Percentiles rank a stretch among this genome's conserved stretches.
These are phyloP conservation scores for Oenanthe melanoleuca DNA, from an alignment of 2,113 vertebrate genomes.

Conservation along the genomic window DNA sequence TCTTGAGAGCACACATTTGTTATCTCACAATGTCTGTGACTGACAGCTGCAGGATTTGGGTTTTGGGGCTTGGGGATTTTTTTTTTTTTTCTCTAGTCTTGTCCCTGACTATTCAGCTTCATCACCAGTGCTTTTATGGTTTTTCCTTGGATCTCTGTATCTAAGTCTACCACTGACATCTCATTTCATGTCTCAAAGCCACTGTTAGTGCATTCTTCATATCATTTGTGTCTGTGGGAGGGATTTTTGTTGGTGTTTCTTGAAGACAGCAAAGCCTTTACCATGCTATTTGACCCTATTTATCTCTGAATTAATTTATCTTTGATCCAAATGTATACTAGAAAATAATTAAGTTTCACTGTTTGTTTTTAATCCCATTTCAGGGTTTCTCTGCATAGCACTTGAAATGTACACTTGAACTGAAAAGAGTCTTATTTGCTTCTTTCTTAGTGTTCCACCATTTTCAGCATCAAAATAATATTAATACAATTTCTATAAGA, in stretches of 20 bases:
- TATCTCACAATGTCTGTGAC: background rate
- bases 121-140: background rate
- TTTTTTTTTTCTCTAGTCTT: background rate
- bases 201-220: background rate
- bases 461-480: background rate
- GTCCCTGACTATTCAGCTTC: background rate
- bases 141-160: background rate
- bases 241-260: background rate
- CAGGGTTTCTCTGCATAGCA: background rate
- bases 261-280: background rate
- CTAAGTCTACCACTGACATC: background rate
- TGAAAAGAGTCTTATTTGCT: background rate
- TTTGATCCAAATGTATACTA: background rate
- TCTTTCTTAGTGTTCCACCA: background rate
- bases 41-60: background rate
- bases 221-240: background rate
- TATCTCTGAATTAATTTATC: background rate
- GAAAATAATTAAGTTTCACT: slow-evolving; percentile 12
- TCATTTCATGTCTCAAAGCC: background rate
- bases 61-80: background rate
- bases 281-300: background rate
- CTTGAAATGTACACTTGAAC: background rate
- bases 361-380: slow-evolving; percentile 8
- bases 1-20: background rate
- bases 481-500: background rate